Percentiles rank a stretch among this genome's conserved stretches.
These are phyloP conservation scores for Xiphydria camelus DNA, from an alignment of 2,888 invertebrate species.

Conservation along the genomic window DNA sequence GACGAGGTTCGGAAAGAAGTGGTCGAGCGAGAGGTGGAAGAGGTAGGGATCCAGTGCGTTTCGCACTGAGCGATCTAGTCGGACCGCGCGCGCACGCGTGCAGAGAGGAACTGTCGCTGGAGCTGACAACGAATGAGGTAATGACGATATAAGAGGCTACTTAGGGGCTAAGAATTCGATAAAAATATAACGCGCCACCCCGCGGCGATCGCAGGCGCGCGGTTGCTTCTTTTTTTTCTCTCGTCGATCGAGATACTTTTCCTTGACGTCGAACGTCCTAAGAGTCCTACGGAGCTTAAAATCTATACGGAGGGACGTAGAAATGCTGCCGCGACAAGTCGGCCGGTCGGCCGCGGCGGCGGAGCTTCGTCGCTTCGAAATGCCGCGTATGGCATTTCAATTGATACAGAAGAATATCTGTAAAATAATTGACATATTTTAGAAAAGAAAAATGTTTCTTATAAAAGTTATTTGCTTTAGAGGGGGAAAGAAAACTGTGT, in stretches of 20 bases:
- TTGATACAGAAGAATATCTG: too few species aligned
- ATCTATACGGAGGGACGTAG: background rate
- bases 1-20: too few species aligned
- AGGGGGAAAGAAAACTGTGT: too few species aligned
- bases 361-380: constrained; percentile 39
- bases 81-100: too few species aligned
- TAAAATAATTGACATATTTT: too few species aligned
- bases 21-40: too few species aligned
- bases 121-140: constrained; percentile 53
- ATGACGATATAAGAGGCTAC: constrained; percentile 26
- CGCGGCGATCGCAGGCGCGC: too few species aligned
- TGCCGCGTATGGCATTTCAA: too few species aligned
- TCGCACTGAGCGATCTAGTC: constrained; percentile 13
- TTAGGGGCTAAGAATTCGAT: too few species aligned
- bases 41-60: constrained; percentile 11
- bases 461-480: too few species aligned
- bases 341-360: constrained; percentile 41
- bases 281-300: constrained; percentile 21
- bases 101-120: constrained; percentile 53
- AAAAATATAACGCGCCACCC: constrained; percentile 41
- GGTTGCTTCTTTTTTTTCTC: too few species aligned
- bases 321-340: constrained; percentile 53
- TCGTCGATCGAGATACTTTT: constrained; percentile 43
- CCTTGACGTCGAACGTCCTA: constrained; percentile 34
- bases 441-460: too few species aligned